Base-by-base conservation (phyloP, 2,888 invertebrate genomes). In the Antitype chi region DNA sequence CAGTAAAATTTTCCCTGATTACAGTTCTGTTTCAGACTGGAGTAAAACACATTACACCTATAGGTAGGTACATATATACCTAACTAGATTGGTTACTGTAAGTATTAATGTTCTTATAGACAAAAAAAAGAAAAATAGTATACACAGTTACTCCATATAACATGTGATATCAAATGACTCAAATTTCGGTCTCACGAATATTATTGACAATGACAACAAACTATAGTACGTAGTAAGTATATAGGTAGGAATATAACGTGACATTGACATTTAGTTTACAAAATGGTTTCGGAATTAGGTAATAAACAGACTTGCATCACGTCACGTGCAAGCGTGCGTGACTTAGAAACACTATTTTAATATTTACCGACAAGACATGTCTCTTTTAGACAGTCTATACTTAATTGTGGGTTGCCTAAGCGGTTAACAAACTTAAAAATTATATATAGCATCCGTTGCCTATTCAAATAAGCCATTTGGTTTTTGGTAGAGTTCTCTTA, bases 181-280 rank as follows among this genome's bases (percentile, higher is more conserved):
- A 49, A 66, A 47, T 64, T 64, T 73, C 63, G 13, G 64, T 85
- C 86, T 52, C 84, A 83, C 84, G 77, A 78, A 63, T 86, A 85
- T 83, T 72, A 74, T 68, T 80, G 43, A 69, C 76, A 73, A 52
- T 74, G 25, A 73, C 62, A 83, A 63, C 74, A 64, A 70, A 78
- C 53, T 67, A n/a, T 38, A 73, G 32, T 64, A 82, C 32, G 15
- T 70, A 47, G 20, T 74, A 60, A 1, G 23, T 49, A 32, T 53
- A 69, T 52, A 72, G 47, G 53, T 47, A 72, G 59, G 69, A 80
- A 71, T 69, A 47, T 67, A 62, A 63, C 38, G 38, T 82, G 86
- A 87, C 87, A 87, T 86, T 86, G 86, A 80, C 87, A 86, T 85
- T 87, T 75, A 67, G 60, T 70, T 68, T 20, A 72, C 79, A 76